Percentiles rank a stretch among this genome's conserved stretches.
phyloP scores from a whole-genome alignment of 2,113 vertebrate genomes.

The Ptychochromis oligacanthus region DNA sequence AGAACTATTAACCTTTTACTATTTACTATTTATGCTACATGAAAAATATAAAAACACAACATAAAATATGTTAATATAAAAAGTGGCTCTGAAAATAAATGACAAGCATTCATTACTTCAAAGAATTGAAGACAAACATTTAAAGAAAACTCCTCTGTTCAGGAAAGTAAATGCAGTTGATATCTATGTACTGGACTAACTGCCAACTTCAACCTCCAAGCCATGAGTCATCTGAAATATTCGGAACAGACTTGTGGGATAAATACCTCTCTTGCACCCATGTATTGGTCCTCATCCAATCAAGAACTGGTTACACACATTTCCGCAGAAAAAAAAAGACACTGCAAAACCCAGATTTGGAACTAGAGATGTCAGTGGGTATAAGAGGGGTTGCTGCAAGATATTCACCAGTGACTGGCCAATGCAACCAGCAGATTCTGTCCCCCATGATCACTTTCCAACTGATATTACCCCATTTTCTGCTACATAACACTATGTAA shows the following conservation, averaged over 20 bases:
- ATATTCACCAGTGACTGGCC: not conserved
- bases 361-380: not conserved
- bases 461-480: not conserved
- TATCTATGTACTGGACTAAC: not conserved
- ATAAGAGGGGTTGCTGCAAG: not conserved
- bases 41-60: too few relatives aligned
- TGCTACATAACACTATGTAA: not conserved
- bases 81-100: too few relatives aligned
- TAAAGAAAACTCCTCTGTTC: not conserved
- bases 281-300: too few relatives aligned
- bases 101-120: too few relatives aligned
- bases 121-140: too few relatives aligned
- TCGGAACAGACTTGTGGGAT: not conserved
- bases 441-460: too few relatives aligned
- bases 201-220: not conserved
- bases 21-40: too few relatives aligned
- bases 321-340: not conserved
- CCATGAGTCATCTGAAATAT: not conserved
- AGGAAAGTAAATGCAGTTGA: not conserved
- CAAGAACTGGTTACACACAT: not conserved
- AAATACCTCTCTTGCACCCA: not conserved
- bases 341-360: not conserved
- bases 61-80: too few relatives aligned
- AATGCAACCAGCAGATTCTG: too few relatives aligned
- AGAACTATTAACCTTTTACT: too few relatives aligned